Percentiles rank a stretch among this genome's conserved stretches.
Evolutionary conservation across 64 coral and sea anemone species (phyloP).

Genomic region (Stylophora pistillata): DNA sequence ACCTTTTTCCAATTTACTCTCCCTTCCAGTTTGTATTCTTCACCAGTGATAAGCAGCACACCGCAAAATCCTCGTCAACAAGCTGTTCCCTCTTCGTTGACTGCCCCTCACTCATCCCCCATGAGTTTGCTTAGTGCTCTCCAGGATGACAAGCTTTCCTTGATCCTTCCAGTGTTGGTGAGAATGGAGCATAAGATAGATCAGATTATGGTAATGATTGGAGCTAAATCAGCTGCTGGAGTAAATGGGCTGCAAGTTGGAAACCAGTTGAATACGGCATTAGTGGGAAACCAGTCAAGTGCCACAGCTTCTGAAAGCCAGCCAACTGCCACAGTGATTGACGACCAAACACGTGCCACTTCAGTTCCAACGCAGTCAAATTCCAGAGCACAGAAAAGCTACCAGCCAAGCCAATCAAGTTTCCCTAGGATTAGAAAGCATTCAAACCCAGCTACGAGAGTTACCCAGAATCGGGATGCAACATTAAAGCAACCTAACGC

Average conservation of each 20-base stretch:
- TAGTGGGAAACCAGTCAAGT: constrained; percentile 3
- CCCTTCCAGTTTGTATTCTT: background rate
- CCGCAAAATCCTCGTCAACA: background rate
- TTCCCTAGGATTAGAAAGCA: too few species aligned
- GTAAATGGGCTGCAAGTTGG: background rate
- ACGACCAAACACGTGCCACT: background rate
- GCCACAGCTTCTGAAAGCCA: background rate
- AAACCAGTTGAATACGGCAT: background rate
- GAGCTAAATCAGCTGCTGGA: background rate
- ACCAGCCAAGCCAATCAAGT: background rate
- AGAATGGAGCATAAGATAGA: constrained; percentile 42
- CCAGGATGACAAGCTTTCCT: constrained; percentile 9
- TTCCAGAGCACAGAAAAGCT: background rate
- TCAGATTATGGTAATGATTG: constrained; percentile 3
- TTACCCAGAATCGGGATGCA: background rate
- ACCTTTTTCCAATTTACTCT: constrained; percentile 17
- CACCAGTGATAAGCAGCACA: constrained; percentile 16
- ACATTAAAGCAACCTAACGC: background rate
- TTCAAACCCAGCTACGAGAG: background rate
- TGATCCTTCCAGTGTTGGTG: constrained; percentile 22
- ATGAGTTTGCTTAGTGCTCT: constrained; percentile 14
- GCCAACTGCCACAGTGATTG: background rate
- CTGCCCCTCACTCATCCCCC: background rate
- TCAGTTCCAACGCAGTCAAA: background rate
- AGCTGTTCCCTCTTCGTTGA: background rate